Percentiles rank a stretch among this genome's conserved stretches.
phyloP scores from a whole-genome alignment of 2,888 invertebrate species.

The Calameuta filiformis region DNA sequence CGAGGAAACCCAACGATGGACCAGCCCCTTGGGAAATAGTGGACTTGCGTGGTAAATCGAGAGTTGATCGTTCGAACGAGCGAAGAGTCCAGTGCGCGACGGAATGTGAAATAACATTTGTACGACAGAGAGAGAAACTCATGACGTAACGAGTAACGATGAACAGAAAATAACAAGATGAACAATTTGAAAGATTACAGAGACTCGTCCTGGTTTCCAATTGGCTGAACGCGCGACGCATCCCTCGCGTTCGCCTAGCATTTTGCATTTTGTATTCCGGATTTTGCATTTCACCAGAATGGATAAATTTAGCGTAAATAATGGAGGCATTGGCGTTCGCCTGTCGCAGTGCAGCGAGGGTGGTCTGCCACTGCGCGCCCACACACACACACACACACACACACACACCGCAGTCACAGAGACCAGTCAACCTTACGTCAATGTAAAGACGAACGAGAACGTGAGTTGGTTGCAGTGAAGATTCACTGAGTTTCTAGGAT shows the following conservation, averaged over 20 bases:
- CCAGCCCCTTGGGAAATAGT: no score
- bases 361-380: not conserved
- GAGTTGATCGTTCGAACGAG: not conserved
- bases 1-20: no score
- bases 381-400: no score
- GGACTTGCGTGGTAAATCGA: not conserved
- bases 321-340: constrained; percentile 49
- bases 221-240: constrained; percentile 42
- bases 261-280: constrained; percentile 51
- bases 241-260: constrained; percentile 23
- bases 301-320: constrained; percentile 61
- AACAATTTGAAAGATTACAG: constrained; percentile 57
- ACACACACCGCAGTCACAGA: no score
- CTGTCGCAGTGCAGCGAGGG: constrained; percentile 34
- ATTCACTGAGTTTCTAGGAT: constrained; percentile 16
- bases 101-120: no score
- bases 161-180: constrained; percentile 44
- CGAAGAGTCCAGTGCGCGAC: not conserved
- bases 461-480: constrained; percentile 18
- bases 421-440: constrained; percentile 1
- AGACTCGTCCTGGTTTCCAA: constrained; percentile 48
- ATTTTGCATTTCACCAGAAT: constrained; percentile 51
- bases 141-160: no score
- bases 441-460: constrained; percentile 26
- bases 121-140: no score